Base-by-base conservation (phyloP, 2,888 invertebrate genomes). In the Bedellia somnulentella region DNA sequence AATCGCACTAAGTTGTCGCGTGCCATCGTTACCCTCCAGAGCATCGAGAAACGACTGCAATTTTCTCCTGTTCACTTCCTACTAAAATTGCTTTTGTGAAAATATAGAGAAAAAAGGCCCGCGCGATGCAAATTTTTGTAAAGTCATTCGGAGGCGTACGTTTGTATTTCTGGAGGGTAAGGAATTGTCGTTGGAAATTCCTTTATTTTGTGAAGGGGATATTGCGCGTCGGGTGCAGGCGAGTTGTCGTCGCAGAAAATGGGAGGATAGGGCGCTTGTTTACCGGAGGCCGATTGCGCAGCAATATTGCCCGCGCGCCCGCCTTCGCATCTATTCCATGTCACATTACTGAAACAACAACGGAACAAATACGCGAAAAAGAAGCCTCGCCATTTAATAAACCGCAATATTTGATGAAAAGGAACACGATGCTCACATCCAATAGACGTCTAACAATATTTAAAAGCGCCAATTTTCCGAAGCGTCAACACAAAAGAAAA, bases 41-140 rank as follows among this genome's bases (percentile, higher is more conserved):
- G 18, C 53, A 47, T 51, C 56, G 47, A 54, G 52, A 49, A 60
- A 57, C 63, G 62, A 61, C 57, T 57, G 71, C 70, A 71, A 73
- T 71, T 70, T 75, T 24, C 18, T 68, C 73, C 70, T 61, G 59
- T 56, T 55, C 52, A 55, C 59, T 60, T 62, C 61, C 64, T 64
- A 66, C 67, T 64, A 73, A 73, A 75, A 75, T 71, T 73, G 75
- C 71, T 75, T 75, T 73, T 61, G 70, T 61, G 55, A 60, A 64
- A 64, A 68, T 62, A 63, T 57, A 61, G 51, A 63, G 60, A 63
- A 62, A 58, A 48, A 35, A 35, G 30, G 38, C 43, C 45, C 44
- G 51, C 52, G 54, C 54, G 52, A 73, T 71, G 73, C 67, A 73
- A 73, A 75, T 71, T 75, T 73, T 66, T 68, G 68, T 70, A 67